Conservation (phyloP, 2,797 vertebrate species). For the Tragopan temminckii region DNA sequence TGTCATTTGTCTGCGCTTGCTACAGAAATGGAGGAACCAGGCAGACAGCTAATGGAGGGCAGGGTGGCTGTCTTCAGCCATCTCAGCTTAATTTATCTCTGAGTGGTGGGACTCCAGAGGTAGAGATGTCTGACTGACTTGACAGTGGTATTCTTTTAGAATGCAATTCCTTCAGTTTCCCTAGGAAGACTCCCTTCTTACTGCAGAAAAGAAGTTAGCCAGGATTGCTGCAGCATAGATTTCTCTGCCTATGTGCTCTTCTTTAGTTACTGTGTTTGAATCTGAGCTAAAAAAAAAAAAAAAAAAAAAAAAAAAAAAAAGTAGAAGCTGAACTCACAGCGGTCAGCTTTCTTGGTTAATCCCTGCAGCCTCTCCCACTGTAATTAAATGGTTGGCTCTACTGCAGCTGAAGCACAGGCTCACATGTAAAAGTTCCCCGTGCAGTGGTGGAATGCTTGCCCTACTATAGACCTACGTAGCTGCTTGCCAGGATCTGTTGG, state of each 20-base stretch:
- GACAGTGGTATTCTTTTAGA: background rate
- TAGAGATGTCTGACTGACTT: background rate
- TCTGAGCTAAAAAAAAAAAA: background rate
- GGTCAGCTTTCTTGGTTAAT: background rate
- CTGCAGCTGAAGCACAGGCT: constrained; percentile 2
- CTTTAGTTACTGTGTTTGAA: background rate
- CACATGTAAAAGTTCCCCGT: background rate
- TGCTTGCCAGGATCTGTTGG: background rate
- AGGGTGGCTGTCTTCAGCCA: background rate
- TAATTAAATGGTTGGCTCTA: background rate
- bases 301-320: background rate
- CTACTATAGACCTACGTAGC: background rate
- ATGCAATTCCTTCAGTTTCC: background rate
- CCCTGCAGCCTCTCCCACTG: background rate
- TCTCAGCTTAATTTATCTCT: background rate
- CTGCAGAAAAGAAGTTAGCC: background rate
- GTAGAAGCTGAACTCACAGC: background rate
- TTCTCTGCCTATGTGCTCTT: background rate
- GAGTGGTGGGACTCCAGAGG: background rate
- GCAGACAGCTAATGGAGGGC: background rate
- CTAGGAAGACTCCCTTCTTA: background rate
- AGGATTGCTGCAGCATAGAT: background rate
- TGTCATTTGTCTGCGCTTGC: background rate
- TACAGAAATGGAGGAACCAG: background rate
- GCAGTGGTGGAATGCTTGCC: background rate